These are phyloP conservation scores for Lampris megalopsis DNA, from an alignment of 2,113 vertebrate genomes.

Conservation along the genomic window DNA sequence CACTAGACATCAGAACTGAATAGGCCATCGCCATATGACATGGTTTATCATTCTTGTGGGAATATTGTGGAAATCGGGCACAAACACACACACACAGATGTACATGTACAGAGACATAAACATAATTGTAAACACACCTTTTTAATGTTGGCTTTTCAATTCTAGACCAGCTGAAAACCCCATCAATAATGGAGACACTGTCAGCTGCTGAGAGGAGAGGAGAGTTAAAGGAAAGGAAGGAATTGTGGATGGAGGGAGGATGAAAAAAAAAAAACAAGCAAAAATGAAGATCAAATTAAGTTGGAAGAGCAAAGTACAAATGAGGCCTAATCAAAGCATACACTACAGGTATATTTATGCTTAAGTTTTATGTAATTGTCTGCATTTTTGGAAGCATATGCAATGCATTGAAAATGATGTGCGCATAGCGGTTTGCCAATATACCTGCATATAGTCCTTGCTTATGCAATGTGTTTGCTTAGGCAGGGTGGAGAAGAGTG, in stretches of 20 bases:
- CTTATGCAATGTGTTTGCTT: no score
- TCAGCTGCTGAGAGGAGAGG: conserved; percentile 71
- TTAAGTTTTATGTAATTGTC: no score
- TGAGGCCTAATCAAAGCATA: background rate
- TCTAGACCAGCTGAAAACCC: conserved; percentile 92
- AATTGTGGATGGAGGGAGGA: background rate
- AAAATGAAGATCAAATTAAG: background rate
- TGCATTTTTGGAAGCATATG: background rate
- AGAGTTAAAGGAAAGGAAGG: background rate
- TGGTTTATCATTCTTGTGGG: no score
- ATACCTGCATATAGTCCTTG: no score
- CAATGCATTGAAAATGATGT: no score
- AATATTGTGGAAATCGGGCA: background rate
- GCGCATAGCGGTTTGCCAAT: no score
- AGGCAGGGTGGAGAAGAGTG: no score
- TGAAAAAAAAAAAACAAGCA: background rate
- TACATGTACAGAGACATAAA: background rate
- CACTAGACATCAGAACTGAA: no score
- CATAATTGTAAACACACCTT: conserved; percentile 76
- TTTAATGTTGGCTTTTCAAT: conserved; percentile 84
- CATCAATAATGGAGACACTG: conserved; percentile 85
- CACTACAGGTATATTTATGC: no score
- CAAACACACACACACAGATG: conserved; percentile 24
- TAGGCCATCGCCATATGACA: no score
- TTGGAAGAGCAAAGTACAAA: background rate